Evolutionary conservation across 2,797 vertebrate genomes (phyloP).

Genomic region (Tragopan temminckii): DNA sequence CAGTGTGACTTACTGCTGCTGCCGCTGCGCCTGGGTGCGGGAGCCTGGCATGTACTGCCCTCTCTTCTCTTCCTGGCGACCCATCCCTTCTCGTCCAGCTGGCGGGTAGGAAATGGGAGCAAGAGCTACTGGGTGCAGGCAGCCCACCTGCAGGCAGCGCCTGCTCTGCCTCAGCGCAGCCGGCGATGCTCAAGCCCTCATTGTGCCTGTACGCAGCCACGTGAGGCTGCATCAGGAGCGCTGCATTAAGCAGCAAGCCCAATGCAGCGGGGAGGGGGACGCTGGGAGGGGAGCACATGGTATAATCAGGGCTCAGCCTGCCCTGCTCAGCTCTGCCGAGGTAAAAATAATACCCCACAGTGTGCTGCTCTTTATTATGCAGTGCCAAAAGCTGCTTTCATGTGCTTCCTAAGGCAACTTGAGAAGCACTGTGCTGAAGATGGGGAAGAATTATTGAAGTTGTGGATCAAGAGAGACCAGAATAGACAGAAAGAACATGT

Average conservation of each 20-base stretch:
- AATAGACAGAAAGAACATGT: neutral
- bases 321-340: neutral
- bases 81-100: neutral
- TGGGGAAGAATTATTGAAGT: neutral
- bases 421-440: neutral
- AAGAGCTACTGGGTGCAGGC: neutral
- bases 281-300: neutral
- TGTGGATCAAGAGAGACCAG: neutral
- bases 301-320: conserved; percentile 44
- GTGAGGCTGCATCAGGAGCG: conserved; percentile 75
- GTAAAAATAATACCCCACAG: neutral
- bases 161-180: neutral
- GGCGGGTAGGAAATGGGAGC: neutral
- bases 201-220: conserved; percentile 59
- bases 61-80: neutral
- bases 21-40: conserved; percentile 67
- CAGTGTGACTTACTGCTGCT: conserved; percentile 81
- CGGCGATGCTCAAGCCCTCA: conserved; percentile 28
- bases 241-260: conserved; percentile 44
- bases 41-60: conserved; percentile 46
- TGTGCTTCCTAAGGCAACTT: neutral
- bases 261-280: conserved; percentile 7
- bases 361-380: neutral
- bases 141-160: conserved; percentile 52
- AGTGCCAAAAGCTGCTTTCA: neutral